Percentiles rank a stretch among this genome's conserved stretches.
phyloP scores from a whole-genome alignment of 2,888 invertebrate species.

The Ceraclea dissimilis region DNA sequence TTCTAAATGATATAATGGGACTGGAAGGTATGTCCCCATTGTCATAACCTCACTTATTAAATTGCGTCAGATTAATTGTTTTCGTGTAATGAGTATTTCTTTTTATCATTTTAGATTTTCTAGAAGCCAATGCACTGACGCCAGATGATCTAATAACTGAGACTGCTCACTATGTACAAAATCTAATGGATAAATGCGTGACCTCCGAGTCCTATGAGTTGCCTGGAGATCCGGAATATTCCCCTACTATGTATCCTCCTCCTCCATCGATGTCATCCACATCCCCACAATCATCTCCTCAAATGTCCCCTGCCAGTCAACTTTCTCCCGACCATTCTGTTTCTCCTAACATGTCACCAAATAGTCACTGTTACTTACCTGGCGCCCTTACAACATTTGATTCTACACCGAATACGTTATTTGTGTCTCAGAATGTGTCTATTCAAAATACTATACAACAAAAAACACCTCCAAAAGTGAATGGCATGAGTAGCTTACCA shows the following conservation, averaged over 20 bases:
- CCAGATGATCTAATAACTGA: too few species aligned
- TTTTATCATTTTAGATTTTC: constrained; percentile 48
- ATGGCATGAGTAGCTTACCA: background rate
- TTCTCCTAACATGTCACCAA: constrained; percentile 14
- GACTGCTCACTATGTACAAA: too few species aligned
- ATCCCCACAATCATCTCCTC: constrained; percentile 4
- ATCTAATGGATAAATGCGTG: too few species aligned
- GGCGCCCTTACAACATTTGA: background rate
- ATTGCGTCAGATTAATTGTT: constrained; percentile 18
- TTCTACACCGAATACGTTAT: background rate
- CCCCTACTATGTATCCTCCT: constrained; percentile 6
- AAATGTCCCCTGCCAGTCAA: constrained; percentile 4
- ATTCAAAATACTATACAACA: background rate
- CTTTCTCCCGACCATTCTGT: background rate
- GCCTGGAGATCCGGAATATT: background rate
- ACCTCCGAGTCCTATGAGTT: background rate
- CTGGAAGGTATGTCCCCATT: constrained; percentile 54
- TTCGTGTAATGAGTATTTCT: background rate
- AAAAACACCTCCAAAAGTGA: background rate
- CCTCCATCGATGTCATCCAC: constrained; percentile 4
- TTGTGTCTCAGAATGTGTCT: background rate
- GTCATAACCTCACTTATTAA: constrained; percentile 3
- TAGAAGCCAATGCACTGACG: constrained; percentile 38
- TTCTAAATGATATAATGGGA: constrained; percentile 59
- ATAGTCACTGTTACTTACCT: background rate